Base-by-base conservation (phyloP, 2,113 vertebrate genomes). In the Saccopteryx bilineata region DNA sequence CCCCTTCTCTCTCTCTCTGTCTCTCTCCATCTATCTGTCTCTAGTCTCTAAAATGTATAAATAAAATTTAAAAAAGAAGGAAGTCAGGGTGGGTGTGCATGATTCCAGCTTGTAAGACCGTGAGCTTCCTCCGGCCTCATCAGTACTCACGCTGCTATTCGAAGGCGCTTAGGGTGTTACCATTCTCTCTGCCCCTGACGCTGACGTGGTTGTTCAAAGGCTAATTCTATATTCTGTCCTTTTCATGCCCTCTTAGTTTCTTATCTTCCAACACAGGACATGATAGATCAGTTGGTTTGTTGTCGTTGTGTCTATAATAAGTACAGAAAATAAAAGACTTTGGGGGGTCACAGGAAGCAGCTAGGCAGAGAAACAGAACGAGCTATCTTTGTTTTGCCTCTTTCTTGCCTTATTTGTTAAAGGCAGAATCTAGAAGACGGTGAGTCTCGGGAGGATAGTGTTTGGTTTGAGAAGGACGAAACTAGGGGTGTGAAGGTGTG, bases 281-380 rank as follows among this genome's bases (percentile, higher is more conserved):
- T 86, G 97, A 95, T 63, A 93, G 97, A 97, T 97, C 92, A 92
- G 97, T 95, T 95, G 94, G 92, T 98, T 97, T 98, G 97, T 98
- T 98, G 97, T 94, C 96, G 97, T 98, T 96, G 95, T 97, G 89
- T 98, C 96, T 10, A 1, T 97, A 97, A 95, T 97, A 96, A 96
- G 97, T 71, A 79, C 91, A 97, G 97, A 97, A 97, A 97, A 98
- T 96, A 97, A 97, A 98, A 97, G 97, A 93, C 61, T 33, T 87
- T 95, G 96, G 78, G 83, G 93, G 71, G 97, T 98, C 94, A 28
- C 63, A 24, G 2, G 61, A 95, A 97, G 93, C 95, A 95, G 97
- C 95, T 2, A 18, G 17, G 15, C 93, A 78, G 84, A 91, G 93
- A 94, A 96, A 95, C n/a, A 66, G 93, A 87, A 74, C 91, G 86